Evolutionary conservation across 2,113 vertebrate genomes (phyloP).

Genomic region (Corythaixoides concolor): DNA sequence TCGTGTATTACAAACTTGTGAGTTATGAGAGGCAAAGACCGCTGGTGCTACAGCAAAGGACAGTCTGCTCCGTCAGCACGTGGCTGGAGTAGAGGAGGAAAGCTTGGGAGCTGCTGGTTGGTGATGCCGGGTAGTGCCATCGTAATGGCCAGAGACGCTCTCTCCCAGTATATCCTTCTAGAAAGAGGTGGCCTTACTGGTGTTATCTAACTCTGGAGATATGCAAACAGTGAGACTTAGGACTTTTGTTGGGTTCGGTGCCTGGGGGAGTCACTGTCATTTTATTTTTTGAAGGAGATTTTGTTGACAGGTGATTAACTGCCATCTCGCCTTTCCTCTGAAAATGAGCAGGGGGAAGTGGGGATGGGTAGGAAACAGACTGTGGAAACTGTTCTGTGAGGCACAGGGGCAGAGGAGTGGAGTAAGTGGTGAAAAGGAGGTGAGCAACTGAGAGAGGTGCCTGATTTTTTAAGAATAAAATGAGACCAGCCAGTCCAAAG

Average conservation of each 20-base stretch:
- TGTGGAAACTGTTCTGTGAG: background rate
- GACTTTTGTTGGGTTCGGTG: background rate
- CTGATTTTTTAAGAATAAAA: background rate
- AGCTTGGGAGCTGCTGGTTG: background rate
- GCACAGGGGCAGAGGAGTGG: background rate
- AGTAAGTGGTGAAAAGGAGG: background rate
- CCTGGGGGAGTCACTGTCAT: background rate
- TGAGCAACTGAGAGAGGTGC: background rate
- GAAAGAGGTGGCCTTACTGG: background rate
- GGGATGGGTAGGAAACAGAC: background rate
- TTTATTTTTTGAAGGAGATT: background rate
- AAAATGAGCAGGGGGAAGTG: background rate
- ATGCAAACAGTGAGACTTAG: background rate
- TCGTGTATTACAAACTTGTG: rapidly evolving
- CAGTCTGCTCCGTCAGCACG: rapidly evolving
- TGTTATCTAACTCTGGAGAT: background rate
- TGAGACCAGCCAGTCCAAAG: background rate
- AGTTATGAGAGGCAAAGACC: background rate
- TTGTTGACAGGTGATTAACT: background rate
- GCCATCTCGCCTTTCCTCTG: background rate
- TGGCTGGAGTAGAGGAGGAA: background rate
- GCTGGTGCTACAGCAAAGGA: rapidly evolving
- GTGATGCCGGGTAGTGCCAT: rapidly evolving
- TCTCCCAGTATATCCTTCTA: rapidly evolving
- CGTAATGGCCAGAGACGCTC: background rate